Evolutionary conservation across 2,888 invertebrate species (phyloP), one percentile per base, ranked within the genome.

Genomic region (Oligia latruncula): DNA sequence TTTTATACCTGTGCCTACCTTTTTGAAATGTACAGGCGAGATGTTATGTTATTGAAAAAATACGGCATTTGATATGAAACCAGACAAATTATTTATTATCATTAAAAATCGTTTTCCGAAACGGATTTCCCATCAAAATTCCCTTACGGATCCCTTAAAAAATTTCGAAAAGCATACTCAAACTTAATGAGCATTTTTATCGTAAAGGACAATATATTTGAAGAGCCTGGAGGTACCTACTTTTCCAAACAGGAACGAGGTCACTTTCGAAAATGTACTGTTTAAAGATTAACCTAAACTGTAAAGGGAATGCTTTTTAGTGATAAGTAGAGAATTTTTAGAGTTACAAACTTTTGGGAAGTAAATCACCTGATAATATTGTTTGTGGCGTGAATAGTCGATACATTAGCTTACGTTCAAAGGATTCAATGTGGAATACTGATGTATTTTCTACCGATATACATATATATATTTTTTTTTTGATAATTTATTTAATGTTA

Each of bases 151-250:
- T 2, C 70, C 70, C 70, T 23, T 74, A 77, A 75, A 55, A 17
- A 52, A 66, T 64, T 80, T 77, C 43, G 60, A 8, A 77, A 76
- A 81, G 76, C 75, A 68, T 64, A 66, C 74, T 52, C 55, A 29
- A 74, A 82, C 65, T 65, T 77, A 82, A 78, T 75, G 75, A 84
- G 70, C 68, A 77, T 68, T 84, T 80, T 80, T 86, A 88, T 88
- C 81, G 67, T 60, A 55, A 77, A 73, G 40, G 66, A 70, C 71
- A 73, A 73, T 76, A 78, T 9, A 77, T 80, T 79, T 71, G 11
- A 72, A 81, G 43, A 49, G 20, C 29, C 43, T 20, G 52, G 52
- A 46, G 55, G 60, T 66, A 29, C 11, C 17, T 23, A 40, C n/a
- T 46, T 5, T n/a, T 35, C 4, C 0, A 29, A 11, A 9, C 2